A percentile compares a stretch with the other conserved stretches of the same genome.
These are phyloP conservation scores for Tenebrosternarchus preto DNA, from an alignment of 2,113 vertebrate species.

Conservation along the genomic window DNA sequence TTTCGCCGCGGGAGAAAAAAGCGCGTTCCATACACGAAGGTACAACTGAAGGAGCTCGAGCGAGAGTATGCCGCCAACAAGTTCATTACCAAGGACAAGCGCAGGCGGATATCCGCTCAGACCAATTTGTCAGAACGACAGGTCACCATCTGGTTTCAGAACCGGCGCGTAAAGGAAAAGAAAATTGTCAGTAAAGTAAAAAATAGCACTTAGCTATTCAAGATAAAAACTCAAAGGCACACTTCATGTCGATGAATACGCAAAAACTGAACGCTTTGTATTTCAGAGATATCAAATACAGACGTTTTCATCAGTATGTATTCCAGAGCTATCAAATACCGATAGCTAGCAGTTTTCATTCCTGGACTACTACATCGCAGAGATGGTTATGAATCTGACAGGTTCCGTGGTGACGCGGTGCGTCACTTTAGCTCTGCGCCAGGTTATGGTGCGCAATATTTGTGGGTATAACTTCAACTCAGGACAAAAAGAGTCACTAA, in stretches of 20 bases:
- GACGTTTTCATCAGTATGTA: not conserved
- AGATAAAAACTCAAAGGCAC: not conserved
- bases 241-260: not conserved
- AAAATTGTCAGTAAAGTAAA: conserved; percentile 98
- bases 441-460: conserved; percentile 5
- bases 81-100: conserved; percentile 99
- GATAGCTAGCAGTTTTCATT: conserved; percentile 21
- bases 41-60: conserved; percentile 97
- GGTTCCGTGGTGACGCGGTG: conserved; percentile 15
- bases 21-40: conserved; percentile 96
- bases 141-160: conserved; percentile 99
- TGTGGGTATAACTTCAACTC: conserved; percentile 12
- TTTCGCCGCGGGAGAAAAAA: conserved; percentile 95
- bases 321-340: not conserved
- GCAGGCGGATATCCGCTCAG: conserved; percentile 93
- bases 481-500: conserved; percentile 27
- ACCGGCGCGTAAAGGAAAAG: conserved; percentile 98
- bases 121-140: conserved; percentile 97
- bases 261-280: conserved; percentile 4
- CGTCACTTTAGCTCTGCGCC: not conserved
- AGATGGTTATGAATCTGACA: conserved; percentile 12
- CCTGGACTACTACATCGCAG: conserved; percentile 31
- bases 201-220: conserved; percentile 81
- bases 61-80: conserved; percentile 98
- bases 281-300: no score